Conservation (phyloP, 2,113 vertebrate species). For the Meles meles region DNA sequence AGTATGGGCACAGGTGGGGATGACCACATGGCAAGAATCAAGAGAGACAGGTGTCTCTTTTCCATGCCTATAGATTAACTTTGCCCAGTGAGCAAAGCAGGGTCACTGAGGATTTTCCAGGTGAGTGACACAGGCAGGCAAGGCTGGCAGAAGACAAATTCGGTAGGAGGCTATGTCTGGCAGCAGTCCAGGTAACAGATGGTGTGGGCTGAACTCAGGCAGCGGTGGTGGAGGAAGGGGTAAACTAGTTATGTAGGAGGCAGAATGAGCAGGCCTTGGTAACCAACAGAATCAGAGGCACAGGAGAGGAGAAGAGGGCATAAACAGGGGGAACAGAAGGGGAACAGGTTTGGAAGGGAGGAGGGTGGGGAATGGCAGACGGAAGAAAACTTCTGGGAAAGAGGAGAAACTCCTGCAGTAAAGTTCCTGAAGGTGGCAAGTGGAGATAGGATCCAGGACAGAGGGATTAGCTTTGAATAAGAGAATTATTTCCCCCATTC, state of each 20-base stretch:
- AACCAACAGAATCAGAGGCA: background rate
- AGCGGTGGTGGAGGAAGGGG: background rate
- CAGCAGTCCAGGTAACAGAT: background rate
- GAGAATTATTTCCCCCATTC: background rate
- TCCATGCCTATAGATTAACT: background rate
- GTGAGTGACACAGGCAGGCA: background rate
- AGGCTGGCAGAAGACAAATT: background rate
- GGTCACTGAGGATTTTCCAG: background rate
- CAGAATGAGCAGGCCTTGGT: background rate
- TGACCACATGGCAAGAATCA: background rate
- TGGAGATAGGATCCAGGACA: background rate
- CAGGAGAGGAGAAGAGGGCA: background rate
- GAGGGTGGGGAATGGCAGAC: rapidly evolving
- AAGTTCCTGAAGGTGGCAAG: background rate
- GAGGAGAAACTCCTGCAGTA: background rate
- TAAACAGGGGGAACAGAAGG: background rate
- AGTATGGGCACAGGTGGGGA: background rate
- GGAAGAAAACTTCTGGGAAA: background rate
- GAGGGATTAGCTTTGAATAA: background rate
- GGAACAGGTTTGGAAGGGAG: background rate
- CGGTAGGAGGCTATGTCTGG: background rate
- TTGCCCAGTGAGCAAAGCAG: background rate
- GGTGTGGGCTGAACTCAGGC: background rate
- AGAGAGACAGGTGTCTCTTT: background rate
- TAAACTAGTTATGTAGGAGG: background rate